Evolutionary conservation across 2,888 invertebrate genomes (phyloP).

Genomic region (Diarsia dahlii): DNA sequence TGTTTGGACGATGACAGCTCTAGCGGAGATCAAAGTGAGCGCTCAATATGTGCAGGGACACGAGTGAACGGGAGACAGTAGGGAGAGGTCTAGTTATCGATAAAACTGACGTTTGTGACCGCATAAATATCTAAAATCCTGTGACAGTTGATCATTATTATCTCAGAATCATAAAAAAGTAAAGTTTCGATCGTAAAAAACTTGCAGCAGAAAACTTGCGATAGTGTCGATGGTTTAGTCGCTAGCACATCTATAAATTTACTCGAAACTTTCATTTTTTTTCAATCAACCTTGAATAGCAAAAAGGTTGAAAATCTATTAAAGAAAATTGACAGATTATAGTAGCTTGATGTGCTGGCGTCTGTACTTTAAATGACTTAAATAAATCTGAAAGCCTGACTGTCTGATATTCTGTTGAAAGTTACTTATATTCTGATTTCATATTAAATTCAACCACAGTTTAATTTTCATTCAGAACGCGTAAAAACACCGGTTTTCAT

Average conservation of each 20-base stretch:
- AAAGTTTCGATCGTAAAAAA: too few species aligned
- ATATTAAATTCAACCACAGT: neutral
- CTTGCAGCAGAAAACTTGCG: neutral
- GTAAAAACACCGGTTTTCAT: neutral
- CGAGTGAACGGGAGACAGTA: conserved; percentile 19
- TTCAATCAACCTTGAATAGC: too few species aligned
- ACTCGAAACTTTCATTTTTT: too few species aligned
- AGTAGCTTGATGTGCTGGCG: too few species aligned
- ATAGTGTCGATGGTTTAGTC: neutral
- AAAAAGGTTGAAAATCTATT: too few species aligned
- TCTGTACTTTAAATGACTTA: neutral
- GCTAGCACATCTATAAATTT: too few species aligned
- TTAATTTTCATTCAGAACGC: neutral
- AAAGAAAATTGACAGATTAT: too few species aligned
- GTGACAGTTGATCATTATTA: too few species aligned
- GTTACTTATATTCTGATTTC: neutral
- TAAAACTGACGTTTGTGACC: neutral
- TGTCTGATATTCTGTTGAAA: neutral
- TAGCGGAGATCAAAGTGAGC: conserved; percentile 76
- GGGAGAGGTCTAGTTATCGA: conserved; percentile 34
- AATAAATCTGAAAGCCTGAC: neutral
- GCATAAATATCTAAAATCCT: too few species aligned
- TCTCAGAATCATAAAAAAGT: too few species aligned
- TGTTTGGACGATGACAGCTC: conserved; percentile 44
- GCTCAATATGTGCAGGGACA: conserved; percentile 76